Conservation (phyloP, 2,888 invertebrate genomes). For the Scaptomyza parva region DNA sequence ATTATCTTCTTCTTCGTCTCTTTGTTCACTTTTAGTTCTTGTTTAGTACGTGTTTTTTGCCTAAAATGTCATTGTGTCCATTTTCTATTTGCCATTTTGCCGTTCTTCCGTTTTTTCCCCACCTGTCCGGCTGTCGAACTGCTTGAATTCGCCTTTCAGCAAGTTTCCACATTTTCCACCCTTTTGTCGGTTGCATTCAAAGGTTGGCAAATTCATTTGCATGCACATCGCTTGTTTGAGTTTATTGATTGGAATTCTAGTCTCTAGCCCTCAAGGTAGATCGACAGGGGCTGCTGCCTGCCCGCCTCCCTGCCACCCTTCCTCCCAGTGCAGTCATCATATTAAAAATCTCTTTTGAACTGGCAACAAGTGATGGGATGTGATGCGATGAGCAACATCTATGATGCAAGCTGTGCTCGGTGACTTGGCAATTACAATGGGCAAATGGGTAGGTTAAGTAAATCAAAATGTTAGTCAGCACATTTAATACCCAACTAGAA, state of each 20-base stretch:
- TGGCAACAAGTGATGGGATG: constrained; percentile 29
- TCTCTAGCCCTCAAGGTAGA: neutral
- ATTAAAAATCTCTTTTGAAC: constrained; percentile 5
- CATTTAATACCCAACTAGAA: neutral
- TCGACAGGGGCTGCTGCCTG: neutral
- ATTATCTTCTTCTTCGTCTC: neutral
- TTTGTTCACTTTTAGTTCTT: neutral
- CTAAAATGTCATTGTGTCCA: constrained; percentile 30
- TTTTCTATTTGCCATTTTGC: neutral
- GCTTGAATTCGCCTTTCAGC: neutral
- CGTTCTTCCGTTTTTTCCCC: too few species aligned
- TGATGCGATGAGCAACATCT: neutral
- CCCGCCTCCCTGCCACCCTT: too few species aligned
- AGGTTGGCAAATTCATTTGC: constrained; percentile 55
- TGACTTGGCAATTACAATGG: constrained; percentile 7
- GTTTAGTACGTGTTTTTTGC: constrained; percentile 33
- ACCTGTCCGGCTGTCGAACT: neutral
- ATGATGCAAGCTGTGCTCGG: neutral
- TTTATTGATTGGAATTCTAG: constrained; percentile 58
- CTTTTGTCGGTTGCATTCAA: constrained; percentile 33
- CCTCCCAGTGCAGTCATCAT: constrained; percentile 10
- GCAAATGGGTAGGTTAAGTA: constrained; percentile 8
- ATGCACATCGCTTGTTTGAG: constrained; percentile 51
- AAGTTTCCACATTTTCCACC: constrained; percentile 11
- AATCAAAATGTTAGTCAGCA: neutral